Evolutionary conservation across 1,140 invertebrate genomes (phyloP).

Genomic region (Drosophila nasuta): DNA sequence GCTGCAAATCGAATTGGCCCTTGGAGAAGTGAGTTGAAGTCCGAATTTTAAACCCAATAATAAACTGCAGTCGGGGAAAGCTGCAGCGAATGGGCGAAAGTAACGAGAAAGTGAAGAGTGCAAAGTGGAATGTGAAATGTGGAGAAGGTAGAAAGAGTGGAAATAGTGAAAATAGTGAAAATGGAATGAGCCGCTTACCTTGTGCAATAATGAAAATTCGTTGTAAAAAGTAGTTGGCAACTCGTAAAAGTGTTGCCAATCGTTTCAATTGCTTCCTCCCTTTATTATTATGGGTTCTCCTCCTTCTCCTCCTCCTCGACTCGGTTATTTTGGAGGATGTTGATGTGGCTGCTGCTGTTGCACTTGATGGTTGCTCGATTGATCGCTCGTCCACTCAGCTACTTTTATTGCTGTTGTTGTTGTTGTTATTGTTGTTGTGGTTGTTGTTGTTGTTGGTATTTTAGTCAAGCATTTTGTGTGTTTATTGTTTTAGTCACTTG

Average conservation of each 20-base stretch:
- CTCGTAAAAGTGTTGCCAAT: conserved; percentile 78
- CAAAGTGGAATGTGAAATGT: conserved; percentile 15
- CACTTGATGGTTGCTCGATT: conserved; percentile 4
- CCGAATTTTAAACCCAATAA: conserved; percentile 44
- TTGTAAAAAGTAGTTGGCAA: conserved; percentile 77
- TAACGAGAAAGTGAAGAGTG: neutral
- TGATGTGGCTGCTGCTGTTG: conserved; percentile 14
- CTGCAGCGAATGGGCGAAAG: conserved; percentile 17
- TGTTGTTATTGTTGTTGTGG: conserved; percentile 36
- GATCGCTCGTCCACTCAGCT: neutral
- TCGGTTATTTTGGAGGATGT: conserved; percentile 5
- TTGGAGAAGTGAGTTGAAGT: conserved; percentile 1
- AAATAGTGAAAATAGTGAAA: neutral
- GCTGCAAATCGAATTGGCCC: conserved; percentile 5
- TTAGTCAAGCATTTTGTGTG: conserved; percentile 55
- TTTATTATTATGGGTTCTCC: conserved; percentile 20
- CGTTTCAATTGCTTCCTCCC: conserved; percentile 33
- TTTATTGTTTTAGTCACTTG: conserved; percentile 78
- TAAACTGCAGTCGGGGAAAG: neutral
- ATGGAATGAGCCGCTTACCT: conserved; percentile 57
- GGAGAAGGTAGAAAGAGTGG: too few relatives aligned
- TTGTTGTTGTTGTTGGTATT: conserved; percentile 39
- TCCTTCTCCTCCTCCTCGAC: neutral
- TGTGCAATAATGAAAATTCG: conserved; percentile 78
- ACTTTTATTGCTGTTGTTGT: conserved; percentile 1